phyloP scores from a whole-genome alignment of 1,140 invertebrate species.

The Zaprionus vittiger region DNA sequence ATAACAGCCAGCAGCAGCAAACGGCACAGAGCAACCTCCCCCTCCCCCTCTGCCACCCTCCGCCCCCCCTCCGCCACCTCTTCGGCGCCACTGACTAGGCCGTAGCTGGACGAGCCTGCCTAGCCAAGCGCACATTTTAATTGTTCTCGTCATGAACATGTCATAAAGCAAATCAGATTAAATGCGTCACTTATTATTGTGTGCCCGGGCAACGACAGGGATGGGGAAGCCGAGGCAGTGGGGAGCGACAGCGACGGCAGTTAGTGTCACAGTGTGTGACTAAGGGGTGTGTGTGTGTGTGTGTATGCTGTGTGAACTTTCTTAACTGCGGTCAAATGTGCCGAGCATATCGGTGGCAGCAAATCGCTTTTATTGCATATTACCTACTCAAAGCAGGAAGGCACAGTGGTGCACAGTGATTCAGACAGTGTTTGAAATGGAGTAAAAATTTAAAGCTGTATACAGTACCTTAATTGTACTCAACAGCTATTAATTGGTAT shows the following conservation, averaged over 20 bases:
- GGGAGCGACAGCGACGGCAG: neutral
- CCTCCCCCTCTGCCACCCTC: too few species aligned
- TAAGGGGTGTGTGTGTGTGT: conserved; percentile 18
- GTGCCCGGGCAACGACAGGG: conserved; percentile 43
- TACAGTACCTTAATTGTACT: too few species aligned
- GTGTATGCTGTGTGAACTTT: conserved; percentile 52
- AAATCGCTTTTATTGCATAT: conserved; percentile 82
- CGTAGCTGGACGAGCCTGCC: conserved; percentile 41
- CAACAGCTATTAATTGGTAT: too few species aligned
- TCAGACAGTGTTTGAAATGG: conserved; percentile 16
- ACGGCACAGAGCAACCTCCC: neutral
- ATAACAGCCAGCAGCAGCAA: conserved; percentile 49
- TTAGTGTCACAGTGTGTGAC: conserved; percentile 2
- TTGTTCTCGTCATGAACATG: conserved; percentile 82
- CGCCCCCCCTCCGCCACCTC: neutral
- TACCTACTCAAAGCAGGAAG: conserved; percentile 63
- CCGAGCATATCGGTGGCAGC: conserved; percentile 65
- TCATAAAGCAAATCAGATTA: conserved; percentile 83
- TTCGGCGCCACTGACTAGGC: neutral
- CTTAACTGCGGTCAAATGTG: conserved; percentile 81
- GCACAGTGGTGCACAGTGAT: conserved; percentile 2
- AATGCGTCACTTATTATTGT: conserved; percentile 82
- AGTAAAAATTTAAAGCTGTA: neutral
- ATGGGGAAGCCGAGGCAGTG: too few species aligned
- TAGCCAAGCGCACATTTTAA: conserved; percentile 82